Base-by-base conservation (phyloP, 2,797 vertebrate species). In the Cossypha dichroa region DNA sequence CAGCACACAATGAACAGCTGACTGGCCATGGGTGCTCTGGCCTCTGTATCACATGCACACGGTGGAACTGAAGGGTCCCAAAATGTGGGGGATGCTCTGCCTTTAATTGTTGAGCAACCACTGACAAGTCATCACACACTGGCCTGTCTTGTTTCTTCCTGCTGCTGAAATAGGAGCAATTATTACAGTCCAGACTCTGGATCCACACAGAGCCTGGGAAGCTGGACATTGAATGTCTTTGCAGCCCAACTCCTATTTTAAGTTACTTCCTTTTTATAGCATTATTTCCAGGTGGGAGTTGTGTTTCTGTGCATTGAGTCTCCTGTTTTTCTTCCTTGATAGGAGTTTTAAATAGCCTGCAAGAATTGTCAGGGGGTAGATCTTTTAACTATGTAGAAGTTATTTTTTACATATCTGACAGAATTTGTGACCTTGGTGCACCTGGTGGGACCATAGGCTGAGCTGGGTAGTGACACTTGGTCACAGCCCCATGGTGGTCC, bases 291-390 rank as follows among this genome's bases (percentile, higher is more conserved):
- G 96, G 88, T 97, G 94, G 84, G 59, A 63, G 40, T 76, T 93
- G 49, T 78, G 91, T 86, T 94, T 91, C 86, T 94, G 85, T 90
- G 91, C 90, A 72, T 91, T 60, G 52, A 90, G 76, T 26, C 90
- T 97, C 88, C 91, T 94, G 94, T 85, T 96, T 94, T 91, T 74
- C 80, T 97, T 97, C 95, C 93, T 74, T 55, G 41, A 59, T 73
- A 81, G 89, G 66, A 82, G 83, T 88, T 96, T 97, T 93, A 96
- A 97, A 97, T 94, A 95, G 95, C 92, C 36, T 64, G 73, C 58
- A 92, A 96, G 94, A 94, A 93, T 86, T 95, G 95, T 96, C 93
- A 94, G 59, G 5, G 3, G 21, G 62, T 86, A 94, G n/a, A 28
- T 93, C 38, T 83, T 90, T 83, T 15, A 72, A 74, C 74, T 67